phyloP scores from a whole-genome alignment of 2,797 vertebrate species.

The Echiichthys vipera region DNA sequence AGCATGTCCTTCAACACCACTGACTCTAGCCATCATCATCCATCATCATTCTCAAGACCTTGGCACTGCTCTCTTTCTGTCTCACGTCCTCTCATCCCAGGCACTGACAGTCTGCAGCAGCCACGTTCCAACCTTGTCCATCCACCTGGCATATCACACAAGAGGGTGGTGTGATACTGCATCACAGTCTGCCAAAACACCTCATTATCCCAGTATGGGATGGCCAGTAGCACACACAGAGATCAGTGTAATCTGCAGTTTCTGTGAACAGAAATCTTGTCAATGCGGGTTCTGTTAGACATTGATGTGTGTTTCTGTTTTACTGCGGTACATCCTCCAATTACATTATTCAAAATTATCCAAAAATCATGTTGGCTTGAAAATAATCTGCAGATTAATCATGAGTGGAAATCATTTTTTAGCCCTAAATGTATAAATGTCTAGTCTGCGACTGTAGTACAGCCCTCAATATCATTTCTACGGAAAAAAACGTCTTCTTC shows the following conservation, averaged over 20 bases:
- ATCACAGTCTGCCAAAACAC: constrained; percentile 36
- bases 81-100: constrained; percentile 46
- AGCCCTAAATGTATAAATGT: background rate
- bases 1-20: constrained; percentile 59
- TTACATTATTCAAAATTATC: background rate
- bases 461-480: background rate
- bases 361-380: background rate
- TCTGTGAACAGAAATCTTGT: background rate
- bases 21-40: constrained; percentile 73
- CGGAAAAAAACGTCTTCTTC: background rate
- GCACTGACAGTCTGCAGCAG: constrained; percentile 56
- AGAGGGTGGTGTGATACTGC: constrained; percentile 16
- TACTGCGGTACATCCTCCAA: background rate
- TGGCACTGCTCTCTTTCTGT: constrained; percentile 55
- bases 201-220: constrained; percentile 24
- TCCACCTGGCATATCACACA: constrained; percentile 64
- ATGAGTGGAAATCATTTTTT: background rate
- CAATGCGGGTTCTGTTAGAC: background rate
- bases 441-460: no score
- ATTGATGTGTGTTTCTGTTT: background rate
- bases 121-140: constrained; percentile 41
- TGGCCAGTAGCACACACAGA: background rate
- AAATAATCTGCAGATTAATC: background rate
- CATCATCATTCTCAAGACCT: constrained; percentile 70
- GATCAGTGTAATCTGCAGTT: constrained; percentile 18